Conservation (phyloP, 2,113 vertebrate genomes). For the Climacteris rufus region DNA sequence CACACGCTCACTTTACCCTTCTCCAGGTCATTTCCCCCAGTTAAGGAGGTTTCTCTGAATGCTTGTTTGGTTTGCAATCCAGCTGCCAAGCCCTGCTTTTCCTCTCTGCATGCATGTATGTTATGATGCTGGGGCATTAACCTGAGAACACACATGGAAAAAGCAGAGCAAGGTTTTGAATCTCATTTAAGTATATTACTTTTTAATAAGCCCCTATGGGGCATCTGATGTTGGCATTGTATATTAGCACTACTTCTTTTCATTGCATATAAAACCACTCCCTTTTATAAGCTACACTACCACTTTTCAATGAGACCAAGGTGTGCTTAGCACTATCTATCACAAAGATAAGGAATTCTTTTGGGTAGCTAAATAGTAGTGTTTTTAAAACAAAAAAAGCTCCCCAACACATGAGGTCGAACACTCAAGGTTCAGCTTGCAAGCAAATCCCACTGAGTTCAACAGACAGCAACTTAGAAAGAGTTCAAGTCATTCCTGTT, state of each 20-base stretch:
- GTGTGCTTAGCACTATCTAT: constrained; percentile 69
- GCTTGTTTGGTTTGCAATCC: neutral
- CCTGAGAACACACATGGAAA: neutral
- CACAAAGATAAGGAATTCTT: neutral
- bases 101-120: neutral
- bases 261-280: constrained; percentile 47
- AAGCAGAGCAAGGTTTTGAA: neutral
- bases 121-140: neutral
- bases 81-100: neutral
- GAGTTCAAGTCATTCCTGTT: neutral
- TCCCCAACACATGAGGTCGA: constrained; percentile 26
- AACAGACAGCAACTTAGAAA: neutral
- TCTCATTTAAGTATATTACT: neutral
- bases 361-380: constrained; percentile 27
- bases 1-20: neutral
- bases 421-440: neutral
- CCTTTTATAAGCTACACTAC: constrained; percentile 26
- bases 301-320: constrained; percentile 32
- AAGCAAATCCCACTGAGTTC: neutral
- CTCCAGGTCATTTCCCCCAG: neutral
- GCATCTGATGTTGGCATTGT: constrained; percentile 28
- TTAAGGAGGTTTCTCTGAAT: neutral
- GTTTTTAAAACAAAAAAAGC: constrained; percentile 64
- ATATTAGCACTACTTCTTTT: neutral
- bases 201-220: constrained; percentile 29